Base-by-base conservation (phyloP, 2,888 invertebrate genomes). In the Xestia rhomboidea region DNA sequence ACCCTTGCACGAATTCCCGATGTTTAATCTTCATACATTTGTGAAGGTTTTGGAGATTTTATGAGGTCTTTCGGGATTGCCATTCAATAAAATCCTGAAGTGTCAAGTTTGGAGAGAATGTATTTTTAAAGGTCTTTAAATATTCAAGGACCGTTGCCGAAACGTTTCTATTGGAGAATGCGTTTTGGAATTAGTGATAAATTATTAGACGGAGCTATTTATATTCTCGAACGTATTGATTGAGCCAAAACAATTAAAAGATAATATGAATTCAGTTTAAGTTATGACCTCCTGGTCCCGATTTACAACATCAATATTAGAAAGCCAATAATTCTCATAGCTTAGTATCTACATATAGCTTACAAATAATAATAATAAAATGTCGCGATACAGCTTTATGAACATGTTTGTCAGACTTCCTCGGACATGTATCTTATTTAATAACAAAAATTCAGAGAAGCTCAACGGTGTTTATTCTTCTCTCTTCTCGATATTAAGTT, bases 11-110 rank as follows among this genome's bases (percentile, higher is more conserved):
- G 63, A 68, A 62, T 64, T 73, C 62, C 30, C 21, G 60, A 68
- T 73, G 46, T 63, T 76, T 71, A 72, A 79, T 82, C 73, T 85
- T 78, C 72, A 86, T 80, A 73, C 62, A 83, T 86, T 86, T 75
- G 38, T 49, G 30, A 63, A 77, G 68, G 68, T 70, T 46, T 49
- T 76, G 44, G 67, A 69, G 69, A 66, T 75, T 79, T 87, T 71
- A 77, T 76, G 54, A 77, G 54, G 51, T 68, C 57, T 63, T 87
- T 82, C 38, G 70, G 70, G 72, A 76, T 73, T 66, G 75, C 62
- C 44, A 46, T 77, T 76, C 70, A 64, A 77, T 76, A 77, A 82
- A 81, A 71, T 60, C 51, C 18, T 21, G 8, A 66, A 66, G 44
- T 70, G 71, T 51, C 54, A 46, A 67, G 30, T 38, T 73, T 60